A percentile compares a stretch with the other conserved stretches of the same genome.
Conservation (phyloP, 2,113 vertebrate genomes). For the Siniperca chuatsi region DNA sequence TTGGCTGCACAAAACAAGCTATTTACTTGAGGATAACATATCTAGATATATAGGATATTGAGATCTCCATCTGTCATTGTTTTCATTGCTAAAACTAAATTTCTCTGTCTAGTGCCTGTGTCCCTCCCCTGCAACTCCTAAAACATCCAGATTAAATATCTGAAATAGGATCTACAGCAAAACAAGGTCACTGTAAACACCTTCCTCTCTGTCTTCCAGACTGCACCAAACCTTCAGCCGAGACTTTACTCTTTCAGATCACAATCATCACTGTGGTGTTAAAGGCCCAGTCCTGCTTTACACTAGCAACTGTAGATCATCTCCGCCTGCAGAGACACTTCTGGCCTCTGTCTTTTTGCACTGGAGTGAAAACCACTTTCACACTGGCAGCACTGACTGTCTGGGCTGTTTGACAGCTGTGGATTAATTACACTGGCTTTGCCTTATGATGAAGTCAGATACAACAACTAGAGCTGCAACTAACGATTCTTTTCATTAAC, state of each 20-base stretch:
- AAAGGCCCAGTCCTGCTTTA: background rate
- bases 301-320: background rate
- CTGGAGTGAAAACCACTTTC: slow-evolving; percentile 56
- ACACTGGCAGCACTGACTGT: slow-evolving; percentile 21
- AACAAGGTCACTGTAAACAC: background rate
- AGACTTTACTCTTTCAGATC: slow-evolving; percentile 10
- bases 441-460: background rate
- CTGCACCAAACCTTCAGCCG: background rate
- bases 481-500: background rate
- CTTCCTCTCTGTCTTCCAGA: background rate
- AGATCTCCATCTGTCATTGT: background rate
- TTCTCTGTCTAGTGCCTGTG: background rate
- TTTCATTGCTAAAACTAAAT: too few relatives aligned
- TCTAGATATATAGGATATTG: background rate
- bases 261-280: background rate
- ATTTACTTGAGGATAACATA: background rate
- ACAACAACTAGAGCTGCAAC: background rate
- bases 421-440: slow-evolving; percentile 7
- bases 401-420: slow-evolving; percentile 36
- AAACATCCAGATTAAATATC: background rate
- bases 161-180: background rate
- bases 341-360: slow-evolving; percentile 55
- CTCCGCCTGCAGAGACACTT: slow-evolving; percentile 36
- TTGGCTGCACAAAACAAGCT: background rate
- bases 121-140: too few relatives aligned